Conservation (phyloP, 2,797 vertebrate species). For the Lindbergichthys nudifrons region DNA sequence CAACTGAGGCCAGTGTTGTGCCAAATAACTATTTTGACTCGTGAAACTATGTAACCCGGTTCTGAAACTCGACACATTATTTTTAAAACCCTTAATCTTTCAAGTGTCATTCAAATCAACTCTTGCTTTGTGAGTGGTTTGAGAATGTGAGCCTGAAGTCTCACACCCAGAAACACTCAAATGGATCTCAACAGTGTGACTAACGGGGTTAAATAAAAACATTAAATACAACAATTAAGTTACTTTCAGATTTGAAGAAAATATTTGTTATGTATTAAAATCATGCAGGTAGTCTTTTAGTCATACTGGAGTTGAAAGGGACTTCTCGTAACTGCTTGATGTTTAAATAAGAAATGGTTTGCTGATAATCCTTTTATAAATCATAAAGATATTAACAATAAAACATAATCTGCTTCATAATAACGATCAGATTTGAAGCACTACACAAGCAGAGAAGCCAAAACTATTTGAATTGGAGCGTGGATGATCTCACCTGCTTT, state of each 20-base stretch:
- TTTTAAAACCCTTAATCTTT: conserved; percentile 40
- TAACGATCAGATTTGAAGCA: not conserved
- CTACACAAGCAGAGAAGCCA: not conserved
- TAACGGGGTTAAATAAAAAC: not conserved
- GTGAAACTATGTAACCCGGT: conserved; percentile 41
- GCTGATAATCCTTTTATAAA: not conserved
- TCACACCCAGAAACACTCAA: conserved; percentile 7
- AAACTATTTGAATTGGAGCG: not conserved
- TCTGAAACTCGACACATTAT: conserved; percentile 55
- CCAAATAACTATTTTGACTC: conserved; percentile 37
- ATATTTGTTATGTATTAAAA: not conserved
- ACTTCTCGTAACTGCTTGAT: not conserved
- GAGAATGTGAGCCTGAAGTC: conserved; percentile 4
- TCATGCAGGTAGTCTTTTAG: not conserved
- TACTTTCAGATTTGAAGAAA: not conserved
- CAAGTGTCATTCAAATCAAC: conserved; percentile 3
- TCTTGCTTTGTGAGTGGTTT: conserved; percentile 22
- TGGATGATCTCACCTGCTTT: conserved; percentile 84
- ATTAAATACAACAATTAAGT: not conserved
- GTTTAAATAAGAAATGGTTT: not conserved
- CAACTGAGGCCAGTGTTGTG: conserved; percentile 44
- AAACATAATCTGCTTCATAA: not conserved
- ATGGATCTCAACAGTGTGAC: not conserved
- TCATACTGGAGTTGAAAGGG: not conserved
- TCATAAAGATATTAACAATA: not conserved